Conservation (phyloP, 2,797 vertebrate species). For the Enoplosus armatus region DNA sequence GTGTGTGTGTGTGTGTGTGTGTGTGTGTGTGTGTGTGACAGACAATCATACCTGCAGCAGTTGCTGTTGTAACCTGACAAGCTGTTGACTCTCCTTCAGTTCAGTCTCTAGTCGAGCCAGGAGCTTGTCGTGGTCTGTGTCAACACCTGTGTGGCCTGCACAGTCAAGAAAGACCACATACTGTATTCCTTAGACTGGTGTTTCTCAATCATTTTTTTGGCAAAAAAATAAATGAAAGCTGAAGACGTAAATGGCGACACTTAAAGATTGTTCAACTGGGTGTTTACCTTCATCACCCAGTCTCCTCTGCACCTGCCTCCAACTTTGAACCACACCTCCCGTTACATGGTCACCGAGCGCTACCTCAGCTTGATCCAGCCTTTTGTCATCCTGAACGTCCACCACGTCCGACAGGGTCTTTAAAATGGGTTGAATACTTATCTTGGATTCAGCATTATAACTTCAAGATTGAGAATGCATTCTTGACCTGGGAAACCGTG, state of each 20-base stretch:
- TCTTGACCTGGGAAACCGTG: background rate
- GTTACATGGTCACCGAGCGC: slow-evolving; percentile 82
- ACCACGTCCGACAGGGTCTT: slow-evolving; percentile 58
- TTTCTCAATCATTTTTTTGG: background rate
- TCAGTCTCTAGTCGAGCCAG: slow-evolving; percentile 82
- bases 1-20: too few relatives aligned
- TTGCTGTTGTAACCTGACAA: slow-evolving; percentile 84
- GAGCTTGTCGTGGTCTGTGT: slow-evolving; percentile 87
- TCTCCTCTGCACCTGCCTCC: slow-evolving; percentile 80
- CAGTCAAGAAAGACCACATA: background rate
- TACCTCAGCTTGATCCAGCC: slow-evolving; percentile 72
- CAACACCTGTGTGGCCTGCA: slow-evolving; percentile 49
- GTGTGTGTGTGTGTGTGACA: fast-evolving
- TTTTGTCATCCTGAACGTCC: slow-evolving; percentile 37
- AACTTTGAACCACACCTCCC: slow-evolving; percentile 82
- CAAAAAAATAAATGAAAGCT: fast-evolving
- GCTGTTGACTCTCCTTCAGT: slow-evolving; percentile 80
- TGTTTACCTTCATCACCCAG: slow-evolving; percentile 72
- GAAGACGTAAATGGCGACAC: background rate
- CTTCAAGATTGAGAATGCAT: background rate
- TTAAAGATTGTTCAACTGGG: background rate
- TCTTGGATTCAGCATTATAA: background rate
- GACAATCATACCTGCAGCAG: slow-evolving; percentile 81
- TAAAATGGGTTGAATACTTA: background rate
- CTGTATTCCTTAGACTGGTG: background rate